Evolutionary conservation across 2,888 invertebrate species (phyloP).

Genomic region (Linyphia triangularis): DNA sequence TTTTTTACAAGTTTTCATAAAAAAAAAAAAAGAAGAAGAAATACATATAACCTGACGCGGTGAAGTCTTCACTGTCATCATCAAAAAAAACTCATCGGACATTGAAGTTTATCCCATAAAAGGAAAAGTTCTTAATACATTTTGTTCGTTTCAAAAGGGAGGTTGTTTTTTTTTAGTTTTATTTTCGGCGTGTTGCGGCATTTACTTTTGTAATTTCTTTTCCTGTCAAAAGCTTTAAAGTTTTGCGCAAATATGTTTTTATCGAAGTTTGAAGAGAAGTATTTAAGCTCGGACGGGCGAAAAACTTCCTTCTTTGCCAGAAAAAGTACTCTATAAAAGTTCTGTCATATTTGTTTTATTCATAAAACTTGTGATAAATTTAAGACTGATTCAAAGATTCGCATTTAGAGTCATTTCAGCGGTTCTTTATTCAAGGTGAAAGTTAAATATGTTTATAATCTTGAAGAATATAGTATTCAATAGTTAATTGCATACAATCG

Average conservation of each 20-base stretch:
- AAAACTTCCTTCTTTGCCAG: too few species aligned
- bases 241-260: not conserved
- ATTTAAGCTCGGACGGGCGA: too few species aligned
- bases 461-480: too few species aligned
- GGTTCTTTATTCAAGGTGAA: too few species aligned
- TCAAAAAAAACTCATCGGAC: slow-evolving; percentile 1
- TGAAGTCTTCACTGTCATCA: not conserved
- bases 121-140: slow-evolving; percentile 22
- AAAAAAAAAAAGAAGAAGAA: not conserved
- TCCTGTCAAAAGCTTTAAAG: not conserved
- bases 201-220: too few species aligned
- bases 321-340: too few species aligned
- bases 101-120: slow-evolving; percentile 16
- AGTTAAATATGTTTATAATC: too few species aligned
- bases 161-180: not conserved
- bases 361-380: too few species aligned
- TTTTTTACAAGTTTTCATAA: not conserved
- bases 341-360: too few species aligned
- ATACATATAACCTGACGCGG: not conserved
- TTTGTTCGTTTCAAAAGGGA: not conserved
- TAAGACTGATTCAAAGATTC: too few species aligned
- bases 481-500: too few species aligned
- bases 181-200: not conserved
- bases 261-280: not conserved
- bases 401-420: too few species aligned